Conservation (phyloP, 2,797 vertebrate genomes). For the Coluber constrictor region DNA sequence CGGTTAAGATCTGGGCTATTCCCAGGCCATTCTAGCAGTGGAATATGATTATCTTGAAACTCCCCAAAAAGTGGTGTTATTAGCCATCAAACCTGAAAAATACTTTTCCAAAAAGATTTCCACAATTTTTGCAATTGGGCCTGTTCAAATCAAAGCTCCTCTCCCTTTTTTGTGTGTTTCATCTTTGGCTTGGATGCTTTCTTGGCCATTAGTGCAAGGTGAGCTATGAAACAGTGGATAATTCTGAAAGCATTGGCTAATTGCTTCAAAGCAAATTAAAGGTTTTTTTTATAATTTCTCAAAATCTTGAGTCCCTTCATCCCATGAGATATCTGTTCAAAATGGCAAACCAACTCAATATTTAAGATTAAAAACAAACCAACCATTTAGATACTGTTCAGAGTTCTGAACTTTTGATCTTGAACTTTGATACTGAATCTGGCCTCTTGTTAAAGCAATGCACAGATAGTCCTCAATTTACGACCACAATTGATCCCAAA, state of each 20-base stretch:
- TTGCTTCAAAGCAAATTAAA: background rate
- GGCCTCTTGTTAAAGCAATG: background rate
- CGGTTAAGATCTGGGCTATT: too few species aligned
- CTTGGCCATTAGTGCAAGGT: background rate
- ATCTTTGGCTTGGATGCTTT: background rate
- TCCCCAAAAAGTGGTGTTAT: too few species aligned
- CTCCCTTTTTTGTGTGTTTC: background rate
- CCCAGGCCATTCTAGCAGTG: too few species aligned
- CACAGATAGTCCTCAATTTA: too few species aligned
- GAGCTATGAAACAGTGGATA: background rate
- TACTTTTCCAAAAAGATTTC: too few species aligned
- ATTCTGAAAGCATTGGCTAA: background rate
- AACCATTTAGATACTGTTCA: background rate
- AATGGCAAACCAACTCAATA: background rate
- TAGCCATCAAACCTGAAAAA: too few species aligned
- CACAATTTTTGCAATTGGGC: background rate
- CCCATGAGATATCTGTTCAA: background rate
- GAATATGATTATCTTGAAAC: too few species aligned
- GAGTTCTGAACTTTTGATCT: too few species aligned
- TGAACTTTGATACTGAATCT: background rate
- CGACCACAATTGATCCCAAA: too few species aligned
- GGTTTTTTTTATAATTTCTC: background rate
- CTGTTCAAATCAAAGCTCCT: background rate
- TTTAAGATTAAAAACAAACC: background rate
- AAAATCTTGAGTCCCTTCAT: background rate